Base-by-base conservation (phyloP, 1,140 invertebrate genomes). In the Drosophila lacertosa region DNA sequence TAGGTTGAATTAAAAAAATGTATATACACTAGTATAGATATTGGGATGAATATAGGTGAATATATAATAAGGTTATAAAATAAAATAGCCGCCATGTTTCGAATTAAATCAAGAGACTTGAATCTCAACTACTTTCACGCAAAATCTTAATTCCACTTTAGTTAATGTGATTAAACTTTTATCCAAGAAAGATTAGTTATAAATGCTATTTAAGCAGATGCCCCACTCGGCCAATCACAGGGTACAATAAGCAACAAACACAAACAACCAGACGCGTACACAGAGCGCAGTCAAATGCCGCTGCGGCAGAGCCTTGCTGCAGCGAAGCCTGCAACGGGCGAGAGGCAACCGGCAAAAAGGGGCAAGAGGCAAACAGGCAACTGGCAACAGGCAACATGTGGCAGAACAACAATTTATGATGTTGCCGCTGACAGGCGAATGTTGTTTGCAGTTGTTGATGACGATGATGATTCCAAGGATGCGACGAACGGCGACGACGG, bases 391-490 rank as follows among this genome's bases (percentile, higher is more conserved):
- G 81, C 82, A 88, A 88, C 82, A 88, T 88, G 82, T 88, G 82
- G 82, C 82, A 83, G 86, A 88, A 88, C 82, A 88, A 88, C 82
- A 88, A 88, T 88, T 88, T 88, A 88, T 88, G 82, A 86, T 86
- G 82, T 89, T 88, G 82, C 83, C 83, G 82, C 83, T 88, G 82
- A 88, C 82, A 88, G 78, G 82, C 82, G 78, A 88, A 88, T 88
- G 82, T 89, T 88, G 83, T 89, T 88, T 86, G 81, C 81, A 88
- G 82, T 86, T 86, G 81, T 82, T 88, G 82, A 89, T 88, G 82
- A 88, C 78, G 82, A 89, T 88, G 82, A 88, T 80, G 82, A 88
- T 88, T 88, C 83, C 83, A 89, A 88, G 82, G 82, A 88, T 88
- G 83, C 73, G 37, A 65, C 44, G 40, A 40, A 24, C 54, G 40